Percentiles rank a stretch among this genome's conserved stretches.
These are phyloP conservation scores for Willisornis vidua DNA, from an alignment of 2,113 vertebrate species.

Conservation along the genomic window DNA sequence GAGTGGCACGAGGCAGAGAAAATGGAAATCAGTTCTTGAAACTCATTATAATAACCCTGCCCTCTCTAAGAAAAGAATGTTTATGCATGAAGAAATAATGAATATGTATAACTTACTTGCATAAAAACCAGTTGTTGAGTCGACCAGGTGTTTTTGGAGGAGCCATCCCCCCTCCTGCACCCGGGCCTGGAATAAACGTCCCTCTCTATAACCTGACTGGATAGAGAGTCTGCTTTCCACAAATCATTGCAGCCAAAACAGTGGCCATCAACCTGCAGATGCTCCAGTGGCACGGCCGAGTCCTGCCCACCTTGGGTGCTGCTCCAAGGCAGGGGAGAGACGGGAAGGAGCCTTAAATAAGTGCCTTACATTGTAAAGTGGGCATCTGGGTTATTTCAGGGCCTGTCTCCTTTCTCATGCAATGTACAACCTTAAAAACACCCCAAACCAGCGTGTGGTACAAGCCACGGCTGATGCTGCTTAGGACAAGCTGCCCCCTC, in stretches of 20 bases:
- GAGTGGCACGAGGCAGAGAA: no score
- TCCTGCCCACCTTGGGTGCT: neutral
- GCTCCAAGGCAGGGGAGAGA: neutral
- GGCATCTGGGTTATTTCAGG: neutral
- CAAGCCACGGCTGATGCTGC: neutral
- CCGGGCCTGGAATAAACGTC: no score
- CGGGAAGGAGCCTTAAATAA: neutral
- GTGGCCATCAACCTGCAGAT: accelerated
- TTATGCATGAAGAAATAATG: no score
- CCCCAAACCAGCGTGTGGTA: accelerated
- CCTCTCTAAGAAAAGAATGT: no score
- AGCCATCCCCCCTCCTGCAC: no score
- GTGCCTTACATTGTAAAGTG: neutral
- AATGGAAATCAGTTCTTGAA: no score
- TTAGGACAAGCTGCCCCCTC: neutral
- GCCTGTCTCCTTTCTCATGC: neutral
- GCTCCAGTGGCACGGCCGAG: neutral
- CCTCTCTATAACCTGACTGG: no score
- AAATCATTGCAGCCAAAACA: neutral
- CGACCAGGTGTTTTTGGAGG: no score
- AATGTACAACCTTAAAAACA: neutral
- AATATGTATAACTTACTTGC: no score
- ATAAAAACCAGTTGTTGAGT: no score
- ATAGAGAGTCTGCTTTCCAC: no score
- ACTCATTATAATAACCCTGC: no score